Conservation (phyloP, 2,113 vertebrate genomes). For the Nansenia antarctica region DNA sequence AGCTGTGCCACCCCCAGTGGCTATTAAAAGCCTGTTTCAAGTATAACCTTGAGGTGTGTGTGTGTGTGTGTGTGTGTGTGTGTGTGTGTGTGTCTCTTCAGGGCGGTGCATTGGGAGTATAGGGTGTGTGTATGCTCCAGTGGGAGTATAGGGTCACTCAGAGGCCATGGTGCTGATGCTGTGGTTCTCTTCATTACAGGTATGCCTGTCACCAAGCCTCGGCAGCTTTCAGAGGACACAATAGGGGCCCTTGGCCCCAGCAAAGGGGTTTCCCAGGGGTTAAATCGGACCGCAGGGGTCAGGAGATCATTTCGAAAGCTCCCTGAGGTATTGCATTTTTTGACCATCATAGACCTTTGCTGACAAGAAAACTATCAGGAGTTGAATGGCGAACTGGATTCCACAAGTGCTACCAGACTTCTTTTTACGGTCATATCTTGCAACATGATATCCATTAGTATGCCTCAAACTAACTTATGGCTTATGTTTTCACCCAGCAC, state of each 20-base stretch:
- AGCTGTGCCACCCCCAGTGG: slow-evolving; percentile 28
- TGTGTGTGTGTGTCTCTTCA: not conserved
- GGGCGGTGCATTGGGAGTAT: slow-evolving; percentile 34
- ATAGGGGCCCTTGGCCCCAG: slow-evolving; percentile 84
- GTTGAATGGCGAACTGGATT: not conserved
- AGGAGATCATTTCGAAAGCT: slow-evolving; percentile 94
- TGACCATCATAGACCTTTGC: too few species aligned
- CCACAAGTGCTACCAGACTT: not conserved
- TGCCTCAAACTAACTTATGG: not conserved
- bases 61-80: not conserved
- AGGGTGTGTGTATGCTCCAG: slow-evolving; percentile 10
- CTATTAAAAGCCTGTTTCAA: slow-evolving; percentile 51
- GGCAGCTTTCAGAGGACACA: slow-evolving; percentile 89
- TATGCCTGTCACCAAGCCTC: slow-evolving; percentile 88
- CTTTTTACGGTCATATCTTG: not conserved
- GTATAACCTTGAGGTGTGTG: slow-evolving; percentile 41
- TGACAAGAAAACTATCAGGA: too few species aligned
- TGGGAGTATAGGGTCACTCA: slow-evolving; percentile 31
- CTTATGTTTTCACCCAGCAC: slow-evolving; percentile 73
- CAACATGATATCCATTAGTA: not conserved
- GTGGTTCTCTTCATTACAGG: slow-evolving; percentile 68
- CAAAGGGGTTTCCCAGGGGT: slow-evolving; percentile 90
- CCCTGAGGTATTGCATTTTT: slow-evolving; percentile 84
- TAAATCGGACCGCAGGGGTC: slow-evolving; percentile 91
- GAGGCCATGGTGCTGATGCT: slow-evolving; percentile 34